Evolutionary conservation across 2,888 invertebrate genomes (phyloP), one percentile per base, ranked within the genome.

Genomic region (Napeogenes inachia): DNA sequence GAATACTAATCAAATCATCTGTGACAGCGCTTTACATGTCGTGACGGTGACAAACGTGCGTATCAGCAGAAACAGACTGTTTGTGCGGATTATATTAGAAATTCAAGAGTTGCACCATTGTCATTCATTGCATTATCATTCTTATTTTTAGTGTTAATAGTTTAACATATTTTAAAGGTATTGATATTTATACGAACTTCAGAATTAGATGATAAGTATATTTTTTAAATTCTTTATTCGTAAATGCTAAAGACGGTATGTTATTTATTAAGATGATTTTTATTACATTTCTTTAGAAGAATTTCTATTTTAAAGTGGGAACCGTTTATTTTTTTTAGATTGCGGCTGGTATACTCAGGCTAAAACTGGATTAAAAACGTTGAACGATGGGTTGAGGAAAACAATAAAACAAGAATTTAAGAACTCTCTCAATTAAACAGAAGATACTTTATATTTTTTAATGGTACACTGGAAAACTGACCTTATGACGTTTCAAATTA

Each of bases 1-100:
- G 57, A 59, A 63, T 63, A 66, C 65, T 68, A 68, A 68, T 69
- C 69, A 68, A 68, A 65, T 58, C 54, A 59, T 59, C 47, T 63
- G 61, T 63, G 59, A 54, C 60, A 59, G 61, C 58, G 58, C 53
- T 47, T 60, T 59, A 59, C 63, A 55, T 56, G 60, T 53, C 58
- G 38, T 21, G 42, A 33, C 50, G 45, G 45, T 42, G 42, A 42
- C 56, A 59, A 54, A 55, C 58, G 58, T 56, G 57, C 61, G 45
- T 61, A 63, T 64, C 64, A 64, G 61, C 62, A 63, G 53, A 56
- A 45, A 54, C 64, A 61, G 59, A 21, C 58, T 64, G 64, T 64
- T 64, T 56, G 56, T 54, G 45, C 50, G 50, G 59, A 38, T 38
- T 42, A 42, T 42, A 10, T 10, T 42, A 42, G 8, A 10, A 8